Base-by-base conservation (phyloP, 2,888 invertebrate genomes). In the Oligia strigilis region DNA sequence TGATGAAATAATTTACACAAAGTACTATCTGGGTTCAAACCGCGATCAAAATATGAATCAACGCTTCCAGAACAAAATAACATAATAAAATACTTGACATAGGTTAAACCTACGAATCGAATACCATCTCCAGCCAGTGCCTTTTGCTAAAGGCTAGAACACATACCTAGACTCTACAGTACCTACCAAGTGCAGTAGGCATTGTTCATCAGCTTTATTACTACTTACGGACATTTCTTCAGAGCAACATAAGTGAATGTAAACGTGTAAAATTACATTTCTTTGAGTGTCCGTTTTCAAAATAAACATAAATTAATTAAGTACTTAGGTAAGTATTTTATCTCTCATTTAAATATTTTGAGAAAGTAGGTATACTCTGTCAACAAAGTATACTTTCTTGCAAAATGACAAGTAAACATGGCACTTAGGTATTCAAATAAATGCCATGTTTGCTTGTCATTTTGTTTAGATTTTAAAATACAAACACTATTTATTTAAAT, bases 281-380 rank as follows among this genome's bases (percentile, higher is more conserved):
- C 2, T 58, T 29, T 58, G 23, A 43, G 17, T 17, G 23, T 75
- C 8, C 4, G 43, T 75, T 75, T 62, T 9, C 1, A 46, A 78
- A 49, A 66, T 0, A 77, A 55, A 6, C 6, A 55, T n/a, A 58
- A 46, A 55, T 55, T 36, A 23, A 11, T 55, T 46, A 40, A 40
- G 40, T 40, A n/a, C 14, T 14, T 14, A 36, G 13, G 13, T 49
- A 49, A 14, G 19, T 55, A 78, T 60, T 60, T 52, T 69, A 43
- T 70, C 52, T 43, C n/a, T 64, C 43, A 43, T 71, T 62, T 52
- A 62, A 62, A 71, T 55, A 62, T n/a, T 69, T 23, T 52, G 29
- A n/a, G 62, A 81, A 81, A 74, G 40, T 29, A 29, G 29, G 29
- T 40, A 19, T 29, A 23, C 23, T 58, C 23, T 58, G 58, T 58